phyloP scores from a whole-genome alignment of 2,888 invertebrate species.

The Apodemia hepburni region DNA sequence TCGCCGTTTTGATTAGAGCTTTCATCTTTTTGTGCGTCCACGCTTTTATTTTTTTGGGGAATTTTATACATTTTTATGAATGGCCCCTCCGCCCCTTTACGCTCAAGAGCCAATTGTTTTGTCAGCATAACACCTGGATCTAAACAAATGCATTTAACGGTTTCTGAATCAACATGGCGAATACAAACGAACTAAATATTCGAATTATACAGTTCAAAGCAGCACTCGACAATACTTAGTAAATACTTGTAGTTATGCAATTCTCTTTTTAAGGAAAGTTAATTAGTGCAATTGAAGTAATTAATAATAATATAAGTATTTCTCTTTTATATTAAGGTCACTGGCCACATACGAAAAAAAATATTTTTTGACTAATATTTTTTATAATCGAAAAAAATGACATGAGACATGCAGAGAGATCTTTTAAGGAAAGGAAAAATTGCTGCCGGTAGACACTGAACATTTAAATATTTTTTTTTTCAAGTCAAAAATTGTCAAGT shows the following conservation, averaged over 20 bases:
- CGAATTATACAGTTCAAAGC: background rate
- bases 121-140: conserved; percentile 76
- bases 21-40: conserved; percentile 27
- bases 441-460: too few species aligned
- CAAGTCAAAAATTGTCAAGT: too few species aligned
- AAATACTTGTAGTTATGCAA: background rate
- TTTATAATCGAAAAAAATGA: too few species aligned
- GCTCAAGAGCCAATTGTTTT: conserved; percentile 72
- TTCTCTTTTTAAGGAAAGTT: too few species aligned
- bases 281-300: too few species aligned
- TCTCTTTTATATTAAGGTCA: too few species aligned
- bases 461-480: too few species aligned
- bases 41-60: conserved; percentile 55
- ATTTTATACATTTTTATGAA: conserved; percentile 68
- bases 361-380: too few species aligned
- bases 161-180: conserved; percentile 57
- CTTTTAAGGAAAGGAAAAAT: too few species aligned
- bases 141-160: conserved; percentile 55
- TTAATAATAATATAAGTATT: too few species aligned
- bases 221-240: conserved; percentile 10
- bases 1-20: conserved; percentile 36
- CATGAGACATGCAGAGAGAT: too few species aligned
- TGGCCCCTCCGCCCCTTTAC: conserved; percentile 68
- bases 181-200: conserved; percentile 25
- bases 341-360: too few species aligned